Base-by-base conservation (phyloP, 2,113 vertebrate species). In the Poeciliopsis turrubarensis region DNA sequence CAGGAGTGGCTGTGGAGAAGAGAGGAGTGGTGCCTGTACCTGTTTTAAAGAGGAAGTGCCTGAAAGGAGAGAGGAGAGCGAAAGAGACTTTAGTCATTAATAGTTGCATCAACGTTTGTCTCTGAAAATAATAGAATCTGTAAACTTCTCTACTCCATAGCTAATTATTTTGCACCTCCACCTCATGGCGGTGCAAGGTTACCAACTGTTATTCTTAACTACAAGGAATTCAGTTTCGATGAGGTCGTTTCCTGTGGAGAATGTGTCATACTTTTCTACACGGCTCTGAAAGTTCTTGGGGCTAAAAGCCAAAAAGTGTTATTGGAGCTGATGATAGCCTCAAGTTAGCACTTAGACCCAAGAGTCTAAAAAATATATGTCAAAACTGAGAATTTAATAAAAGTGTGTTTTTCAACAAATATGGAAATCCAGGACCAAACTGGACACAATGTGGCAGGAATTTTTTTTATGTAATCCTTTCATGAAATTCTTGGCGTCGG, bases 21-120 rank as follows among this genome's bases (percentile, higher is more conserved):
- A 99, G 97, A 32, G 98, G 98, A 82, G 98, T 98, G 68, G 98
- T 98, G 92, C 98, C 98, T 86, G 98, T 98, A 93, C 98, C 97
- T 90, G 98, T 99, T 94, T 99, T 99, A 94, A 99, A 99, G 94
- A 99, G 97, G 95, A 99, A 99, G 95, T 99, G 98, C 96, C 98
- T 99, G 94, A 75, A 85, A 29, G 54, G 39, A 81, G 54, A 80
- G 41, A 80, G 26, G 31, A 69, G 29, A 66, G 14, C 70, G 12
- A 27, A 32, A 62, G 19, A 73, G 8, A 66, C 26, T 63, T 73
- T 19, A 44, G 32, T 60, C 41, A 27, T 12, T 26, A n/a, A 61
- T 12, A 68, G 54, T 25, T n/a, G 22, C 19, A 14, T 12, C 31
- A n/a, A 4, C 12, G 3, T 65, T 73, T 61, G 27, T 27, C 3